Base-by-base conservation (phyloP, 2,113 vertebrate species). In the Macquaria australasica region DNA sequence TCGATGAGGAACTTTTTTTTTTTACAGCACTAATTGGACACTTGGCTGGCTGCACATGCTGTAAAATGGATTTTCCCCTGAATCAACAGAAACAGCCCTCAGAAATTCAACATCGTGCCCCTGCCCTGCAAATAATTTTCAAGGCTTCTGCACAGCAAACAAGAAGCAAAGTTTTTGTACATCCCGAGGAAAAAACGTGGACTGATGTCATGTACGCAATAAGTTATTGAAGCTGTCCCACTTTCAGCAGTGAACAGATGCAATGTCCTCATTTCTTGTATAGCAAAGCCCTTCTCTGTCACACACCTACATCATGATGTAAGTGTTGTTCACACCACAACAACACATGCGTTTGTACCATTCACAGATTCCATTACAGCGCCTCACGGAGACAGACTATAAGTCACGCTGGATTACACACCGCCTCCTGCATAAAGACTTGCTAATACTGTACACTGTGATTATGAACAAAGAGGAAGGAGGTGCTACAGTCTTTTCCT, bases 271-370 rank as follows among this genome's bases (percentile, higher is more conserved):
- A 55, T 92, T 92, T 85, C 76, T 64, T 50, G 73, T 85, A 64
- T 20, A 79, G 77, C 63, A 18, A 45, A 75, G 81, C 83, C 77
- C 55, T 39, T 87, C 85, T 87, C 78, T 90, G 90, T 88, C 86
- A 91, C 88, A 90, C 92, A 87, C 91, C 89, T 90, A 89, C 87
- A 43, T 71, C 79, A 73, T 94, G 91, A 94, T 92, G 92, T 89
- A 92, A 95, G 93, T 90, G 91, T 82, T 89, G 83, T 91, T 93
- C 83, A 82, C 89, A 79, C 87, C 90, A 90, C 76, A 84, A 87
- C 86, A 86, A 88, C 91, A 89, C 90, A 92, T 84, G 86, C 77
- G 34, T 78, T 89, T 63, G 80, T 89, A 82, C 66, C 90, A 89
- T 90, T 91, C 88, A 91, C 91, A 82, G 85, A 92, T 83, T 86